Evolutionary conservation across 2,888 invertebrate genomes (phyloP).

Genomic region (Hirudinaria manillensis): DNA sequence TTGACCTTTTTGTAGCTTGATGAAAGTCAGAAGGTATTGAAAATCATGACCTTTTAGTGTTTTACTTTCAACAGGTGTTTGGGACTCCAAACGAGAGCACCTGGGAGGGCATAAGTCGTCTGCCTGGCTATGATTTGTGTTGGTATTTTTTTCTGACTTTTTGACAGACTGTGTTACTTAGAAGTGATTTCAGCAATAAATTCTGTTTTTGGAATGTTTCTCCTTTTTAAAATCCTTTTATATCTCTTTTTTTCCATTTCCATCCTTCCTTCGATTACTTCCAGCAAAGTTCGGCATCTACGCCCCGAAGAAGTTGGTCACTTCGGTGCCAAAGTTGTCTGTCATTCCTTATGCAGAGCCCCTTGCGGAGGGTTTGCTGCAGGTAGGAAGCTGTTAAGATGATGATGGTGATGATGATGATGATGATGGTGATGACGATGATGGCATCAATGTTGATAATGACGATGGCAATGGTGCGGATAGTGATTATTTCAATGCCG

Average conservation of each 20-base stretch:
- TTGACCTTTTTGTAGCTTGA: too few relatives aligned
- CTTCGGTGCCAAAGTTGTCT: slow-evolving; percentile 25
- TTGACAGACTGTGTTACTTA: too few relatives aligned
- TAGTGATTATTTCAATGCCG: slow-evolving; percentile 20
- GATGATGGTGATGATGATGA: slow-evolving; percentile 27
- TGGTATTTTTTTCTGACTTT: not conserved
- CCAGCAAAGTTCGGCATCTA: not conserved
- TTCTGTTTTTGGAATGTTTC: too few relatives aligned
- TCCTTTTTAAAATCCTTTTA: too few relatives aligned
- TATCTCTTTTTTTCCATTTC: not conserved
- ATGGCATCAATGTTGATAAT: not conserved
- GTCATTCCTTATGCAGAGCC: slow-evolving; percentile 22
- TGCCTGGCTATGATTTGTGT: slow-evolving; percentile 16
- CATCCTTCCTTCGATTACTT: too few relatives aligned
- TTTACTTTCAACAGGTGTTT: slow-evolving; percentile 12
- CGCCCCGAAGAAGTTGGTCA: not conserved
- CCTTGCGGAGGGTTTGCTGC: slow-evolving; percentile 15
- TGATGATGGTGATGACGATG: slow-evolving; percentile 15
- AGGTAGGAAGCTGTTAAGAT: not conserved
- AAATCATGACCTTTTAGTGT: too few relatives aligned
- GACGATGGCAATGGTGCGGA: not conserved
- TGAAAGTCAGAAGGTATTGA: too few relatives aligned
- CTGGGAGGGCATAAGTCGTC: slow-evolving; percentile 19
- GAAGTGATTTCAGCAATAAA: too few relatives aligned
- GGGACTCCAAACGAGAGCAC: slow-evolving; percentile 14